Base-by-base conservation (phyloP, 1,140 invertebrate genomes). In the Orius insidiosus region DNA sequence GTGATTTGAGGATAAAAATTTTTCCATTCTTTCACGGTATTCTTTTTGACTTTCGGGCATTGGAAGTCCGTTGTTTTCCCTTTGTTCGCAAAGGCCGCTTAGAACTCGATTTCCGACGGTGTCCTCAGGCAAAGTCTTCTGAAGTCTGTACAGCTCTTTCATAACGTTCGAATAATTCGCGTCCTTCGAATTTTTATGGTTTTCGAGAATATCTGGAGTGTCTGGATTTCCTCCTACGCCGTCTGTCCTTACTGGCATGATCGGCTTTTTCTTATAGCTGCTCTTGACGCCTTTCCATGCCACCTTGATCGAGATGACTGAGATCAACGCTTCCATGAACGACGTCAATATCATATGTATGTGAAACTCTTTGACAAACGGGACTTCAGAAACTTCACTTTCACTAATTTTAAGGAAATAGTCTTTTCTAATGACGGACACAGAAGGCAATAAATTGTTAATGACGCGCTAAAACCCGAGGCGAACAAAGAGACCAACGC, bases 281-380 rank as follows among this genome's bases (percentile, higher is more conserved):
- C 68, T 74, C 18, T 57, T 67, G 70, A 76, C 74, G 5, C 75
- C 75, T 30, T 63, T 66, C 50, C 72, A 70, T 3, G 69, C 67
- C 18, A 76, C 66, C 53, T 64, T 72, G 0, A 68, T 57, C 19
- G 72, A 71, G 6, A 76, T 53, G 13, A 70, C 55, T 0, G 73
- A 75, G 72, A 73, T 76, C 2, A 71, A 52, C 0, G 68, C 48
- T 51, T 75, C 72, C 6, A 75, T 38, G n/a, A 71, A 57, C 4
- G 71, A 68, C 0, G 71, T 67, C 7, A 76, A 66, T 7, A 74
- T 51, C 34, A 76, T 69, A 55, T 78, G 75, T 14, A 72, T 59
- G 1, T 64, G 51, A 76, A 67, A 60, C 69, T 69, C 0, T 63
- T 63, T 24, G 24, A 24, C 24, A 7, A 24, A 7, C 24, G 24